These are phyloP conservation scores for Oncorhynchus masou DNA, from an alignment of 2,113 vertebrate genomes.

Conservation along the genomic window DNA sequence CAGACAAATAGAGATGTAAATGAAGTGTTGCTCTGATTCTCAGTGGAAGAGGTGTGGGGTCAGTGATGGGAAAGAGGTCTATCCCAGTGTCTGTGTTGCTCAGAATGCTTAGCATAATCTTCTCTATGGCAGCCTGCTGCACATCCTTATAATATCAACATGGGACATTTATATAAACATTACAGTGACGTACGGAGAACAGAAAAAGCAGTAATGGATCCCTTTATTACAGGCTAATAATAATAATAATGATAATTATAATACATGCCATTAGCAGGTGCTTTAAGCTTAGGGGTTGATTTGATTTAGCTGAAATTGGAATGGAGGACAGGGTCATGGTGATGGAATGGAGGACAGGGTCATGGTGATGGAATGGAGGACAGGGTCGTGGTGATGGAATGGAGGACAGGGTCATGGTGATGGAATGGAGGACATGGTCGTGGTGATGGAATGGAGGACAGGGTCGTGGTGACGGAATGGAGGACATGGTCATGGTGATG, in stretches of 20 bases:
- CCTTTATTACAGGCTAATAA: too few relatives aligned
- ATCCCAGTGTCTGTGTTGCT: neutral
- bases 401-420: neutral
- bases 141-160: too few relatives aligned
- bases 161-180: too few relatives aligned
- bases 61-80: slow-evolving; percentile 12
- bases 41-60: neutral
- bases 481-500: neutral
- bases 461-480: neutral
- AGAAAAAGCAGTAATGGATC: too few relatives aligned
- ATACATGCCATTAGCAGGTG: neutral
- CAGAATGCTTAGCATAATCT: neutral
- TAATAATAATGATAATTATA: neutral
- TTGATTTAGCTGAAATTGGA: neutral
- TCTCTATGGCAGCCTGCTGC: neutral
- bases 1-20: slow-evolving; percentile 6
- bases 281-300: neutral
- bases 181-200: too few relatives aligned
- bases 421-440: neutral
- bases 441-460: neutral
- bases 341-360: neutral
- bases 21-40: neutral
- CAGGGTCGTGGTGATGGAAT: neutral
- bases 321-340: neutral
- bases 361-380: neutral